Evolutionary conservation across 2,888 invertebrate genomes (phyloP), one percentile per base, ranked within the genome.

Genomic region (Hyposoter didymator): DNA sequence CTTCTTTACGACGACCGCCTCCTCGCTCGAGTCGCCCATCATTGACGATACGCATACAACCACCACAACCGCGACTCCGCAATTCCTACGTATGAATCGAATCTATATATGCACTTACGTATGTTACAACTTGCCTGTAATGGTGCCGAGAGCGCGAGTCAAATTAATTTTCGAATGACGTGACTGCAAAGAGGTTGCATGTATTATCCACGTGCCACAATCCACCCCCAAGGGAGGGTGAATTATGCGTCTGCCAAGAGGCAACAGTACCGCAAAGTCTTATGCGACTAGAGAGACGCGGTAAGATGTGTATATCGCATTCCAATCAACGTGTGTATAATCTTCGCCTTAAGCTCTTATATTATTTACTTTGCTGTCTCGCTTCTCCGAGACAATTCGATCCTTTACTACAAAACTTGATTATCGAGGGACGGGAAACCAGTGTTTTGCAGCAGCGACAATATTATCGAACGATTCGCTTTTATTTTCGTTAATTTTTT

Each of bases 151-250:
- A 79, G 76, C 76, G 73, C 74, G 79, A 84, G 85, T 90, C 90
- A 91, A 91, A 91, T 91, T 91, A 91, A 91, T 91, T 91, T 91
- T 90, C 90, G 90, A 91, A 91, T 91, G 90, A 91, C 91, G 91
- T 91, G 91, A 91, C 91, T 89, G 84, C 89, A 91, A 91, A 88
- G 91, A 91, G 90, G 90, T 91, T 91, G 91, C 90, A 91, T 91
- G 90, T 90, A 91, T 91, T 91, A 91, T 87, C 90, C 84, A 84
- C 85, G 87, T 85, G 88, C 80, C 82, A 80, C 83, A 74, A 73
- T 83, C 72, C 87, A 86, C 87, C 72, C 72, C 72, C 70, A 49
- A 14, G 47, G 49, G 45, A 55, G 55, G 78, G 88, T 90, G 90
- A 90, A 87, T 91, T 89, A 88, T 90, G 91, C 88, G 84, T 87